A percentile compares a stretch with the other conserved stretches of the same genome.
Evolutionary conservation across 92 coral and sea anemone genomes (phyloP).

Genomic region (Ricordea florida): DNA sequence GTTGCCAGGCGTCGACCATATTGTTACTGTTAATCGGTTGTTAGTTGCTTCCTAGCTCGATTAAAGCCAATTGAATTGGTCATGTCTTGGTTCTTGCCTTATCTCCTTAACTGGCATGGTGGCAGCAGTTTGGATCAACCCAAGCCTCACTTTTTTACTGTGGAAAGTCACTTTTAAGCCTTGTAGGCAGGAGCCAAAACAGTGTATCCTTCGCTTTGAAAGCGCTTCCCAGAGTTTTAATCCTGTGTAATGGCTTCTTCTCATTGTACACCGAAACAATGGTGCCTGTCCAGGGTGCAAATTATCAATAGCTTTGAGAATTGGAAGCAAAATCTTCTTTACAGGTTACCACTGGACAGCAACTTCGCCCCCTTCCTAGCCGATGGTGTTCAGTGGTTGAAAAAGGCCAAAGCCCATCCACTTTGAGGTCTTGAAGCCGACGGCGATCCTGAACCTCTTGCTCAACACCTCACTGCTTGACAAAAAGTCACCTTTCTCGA

Average conservation of each 20-base stretch:
- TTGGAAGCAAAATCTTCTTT: conserved; percentile 62
- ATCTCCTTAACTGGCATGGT: too few species aligned
- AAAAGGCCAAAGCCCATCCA: conserved; percentile 50
- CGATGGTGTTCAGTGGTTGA: conserved; percentile 49
- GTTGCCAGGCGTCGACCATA: too few species aligned
- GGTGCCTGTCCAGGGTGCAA: conserved; percentile 59
- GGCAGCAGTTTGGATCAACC: too few species aligned
- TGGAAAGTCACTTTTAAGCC: neutral
- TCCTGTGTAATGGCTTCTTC: conserved; percentile 6
- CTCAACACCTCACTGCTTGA: conserved; percentile 54
- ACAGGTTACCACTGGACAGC: conserved; percentile 44
- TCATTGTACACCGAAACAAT: conserved; percentile 63
- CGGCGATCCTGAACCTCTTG: conserved; percentile 34
- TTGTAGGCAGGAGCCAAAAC: neutral
- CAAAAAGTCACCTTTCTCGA: conserved; percentile 41
- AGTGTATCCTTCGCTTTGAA: neutral
- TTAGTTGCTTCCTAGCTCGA: too few species aligned
- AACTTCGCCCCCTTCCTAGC: conserved; percentile 65
- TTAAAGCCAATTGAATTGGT: too few species aligned
- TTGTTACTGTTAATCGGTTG: too few species aligned
- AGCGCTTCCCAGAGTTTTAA: neutral
- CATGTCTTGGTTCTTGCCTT: too few species aligned
- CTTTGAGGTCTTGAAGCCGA: conserved; percentile 19
- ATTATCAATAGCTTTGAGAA: conserved; percentile 54
- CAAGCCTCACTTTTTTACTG: too few species aligned